Evolutionary conservation across 1,140 invertebrate genomes (phyloP).

Genomic region (Penaeus indicus): DNA sequence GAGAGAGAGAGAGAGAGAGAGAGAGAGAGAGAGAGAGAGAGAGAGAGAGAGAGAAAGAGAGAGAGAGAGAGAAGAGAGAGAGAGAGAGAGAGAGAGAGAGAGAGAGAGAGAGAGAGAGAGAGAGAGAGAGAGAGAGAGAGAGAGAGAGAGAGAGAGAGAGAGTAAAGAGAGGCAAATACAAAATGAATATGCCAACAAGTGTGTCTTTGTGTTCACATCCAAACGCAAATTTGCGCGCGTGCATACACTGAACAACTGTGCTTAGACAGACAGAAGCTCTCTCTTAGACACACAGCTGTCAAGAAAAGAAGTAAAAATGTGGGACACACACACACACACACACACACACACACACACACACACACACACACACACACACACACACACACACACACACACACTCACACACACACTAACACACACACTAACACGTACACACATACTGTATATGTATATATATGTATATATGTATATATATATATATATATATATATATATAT

Average conservation of each 20-base stretch:
- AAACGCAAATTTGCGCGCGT: background rate
- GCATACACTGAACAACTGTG: background rate
- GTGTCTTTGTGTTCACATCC: background rate
- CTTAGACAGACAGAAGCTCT: background rate
- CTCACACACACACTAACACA: too few relatives aligned
- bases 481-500: too few relatives aligned
- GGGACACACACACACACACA: constrained; percentile 12
- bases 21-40: background rate
- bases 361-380: background rate
- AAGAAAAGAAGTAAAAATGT: too few relatives aligned
- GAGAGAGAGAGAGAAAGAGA: too few relatives aligned
- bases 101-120: too few relatives aligned
- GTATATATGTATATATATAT: too few relatives aligned
- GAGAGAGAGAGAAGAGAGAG: too few relatives aligned
- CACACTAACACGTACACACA: too few relatives aligned
- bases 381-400: background rate
- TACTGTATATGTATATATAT: too few relatives aligned
- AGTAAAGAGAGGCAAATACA: background rate
- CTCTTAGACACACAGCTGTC: background rate
- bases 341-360: background rate
- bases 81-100: too few relatives aligned
- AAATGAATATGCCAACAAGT: background rate
- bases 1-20: background rate
- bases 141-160: background rate
- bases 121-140: too few relatives aligned